Evolutionary conservation across 2,113 vertebrate species (phyloP).

Genomic region (Clarias magur): DNA sequence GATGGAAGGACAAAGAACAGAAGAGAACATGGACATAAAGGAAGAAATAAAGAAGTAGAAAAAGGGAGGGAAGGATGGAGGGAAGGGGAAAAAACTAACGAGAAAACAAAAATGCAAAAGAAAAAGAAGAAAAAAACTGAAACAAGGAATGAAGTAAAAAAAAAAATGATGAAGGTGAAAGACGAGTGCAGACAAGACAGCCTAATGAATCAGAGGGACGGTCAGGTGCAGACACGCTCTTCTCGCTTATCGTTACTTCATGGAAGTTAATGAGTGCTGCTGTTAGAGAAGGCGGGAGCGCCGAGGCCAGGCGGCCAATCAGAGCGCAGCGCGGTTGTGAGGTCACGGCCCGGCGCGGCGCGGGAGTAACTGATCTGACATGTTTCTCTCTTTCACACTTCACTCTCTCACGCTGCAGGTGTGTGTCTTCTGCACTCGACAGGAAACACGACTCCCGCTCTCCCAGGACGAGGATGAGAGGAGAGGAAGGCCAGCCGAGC

Average conservation of each 20-base stretch:
- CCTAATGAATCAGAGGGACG: too few species aligned
- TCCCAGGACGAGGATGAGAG: constrained; percentile 24
- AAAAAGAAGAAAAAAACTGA: too few species aligned
- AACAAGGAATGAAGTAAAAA: neutral
- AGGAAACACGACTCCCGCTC: constrained; percentile 27
- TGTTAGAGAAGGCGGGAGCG: neutral
- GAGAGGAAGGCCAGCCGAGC: constrained; percentile 38
- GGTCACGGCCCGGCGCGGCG: neutral
- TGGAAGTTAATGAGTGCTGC: neutral
- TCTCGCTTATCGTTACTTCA: too few species aligned
- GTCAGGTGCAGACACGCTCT: too few species aligned
- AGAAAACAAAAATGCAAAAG: neutral
- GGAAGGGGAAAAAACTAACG: neutral
- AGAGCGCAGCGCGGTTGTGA: neutral
- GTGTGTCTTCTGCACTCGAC: constrained; percentile 32
- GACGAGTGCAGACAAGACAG: too few species aligned
- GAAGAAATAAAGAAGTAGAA: too few species aligned
- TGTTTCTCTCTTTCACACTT: constrained; percentile 15
- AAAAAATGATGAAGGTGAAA: neutral
- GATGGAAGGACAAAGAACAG: too few species aligned
- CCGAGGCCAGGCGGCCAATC: constrained; percentile 9
- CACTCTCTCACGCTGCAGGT: constrained; percentile 10
- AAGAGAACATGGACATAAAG: neutral
- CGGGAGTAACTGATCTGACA: neutral
- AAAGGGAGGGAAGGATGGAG: neutral